Base-by-base conservation (phyloP, 2,113 vertebrate genomes). In the Psittacara wagleri region DNA sequence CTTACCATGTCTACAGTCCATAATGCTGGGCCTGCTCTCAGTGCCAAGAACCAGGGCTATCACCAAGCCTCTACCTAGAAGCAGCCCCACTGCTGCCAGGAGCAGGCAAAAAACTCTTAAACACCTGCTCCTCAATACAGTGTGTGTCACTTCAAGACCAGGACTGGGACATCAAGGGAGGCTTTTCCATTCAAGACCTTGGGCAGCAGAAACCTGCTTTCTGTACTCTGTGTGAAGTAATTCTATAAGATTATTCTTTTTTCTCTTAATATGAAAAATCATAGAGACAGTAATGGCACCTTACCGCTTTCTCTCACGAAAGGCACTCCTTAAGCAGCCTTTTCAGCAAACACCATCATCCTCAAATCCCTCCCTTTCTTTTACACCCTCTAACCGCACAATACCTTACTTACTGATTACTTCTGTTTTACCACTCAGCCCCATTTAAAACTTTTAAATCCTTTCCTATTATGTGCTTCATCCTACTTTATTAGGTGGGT, bases 401-500 rank as follows among this genome's bases (percentile, higher is more conserved):
- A 76, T 70, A 80, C 29, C 43, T 70, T 70, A 63, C 35, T 81
- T 46, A 37, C 35, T 10, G 10, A 94, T 78, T 90, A 62, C n/a
- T 84, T 83, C 77, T 88, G 81, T 46, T 90, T 93, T 78, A 82
- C 69, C 78, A 69, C n/a, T 91, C 75, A 61, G 41, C 25, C 15
- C 69, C 57, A 92, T 66, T 69, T 76, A 61, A 73, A 84, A 69
- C 44, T 69, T 82, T 82, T 62, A 80, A 94, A 66, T 57, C 73
- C 55, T 89, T 91, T 76, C 66, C 77, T 69, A 76, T 69, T 84
- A 84, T 25, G 52, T 31, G 9, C 59, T 95, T 86, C 66, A 95
- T 62, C 29, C 81, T 73, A 48, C 33, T 91, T 91, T 69, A 95
- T 61, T 86, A 92, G 88, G 86, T 94, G 73, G 69, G 55, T 61